Conservation (phyloP, 1,140 invertebrate species). For the Drosophila arawakana region DNA sequence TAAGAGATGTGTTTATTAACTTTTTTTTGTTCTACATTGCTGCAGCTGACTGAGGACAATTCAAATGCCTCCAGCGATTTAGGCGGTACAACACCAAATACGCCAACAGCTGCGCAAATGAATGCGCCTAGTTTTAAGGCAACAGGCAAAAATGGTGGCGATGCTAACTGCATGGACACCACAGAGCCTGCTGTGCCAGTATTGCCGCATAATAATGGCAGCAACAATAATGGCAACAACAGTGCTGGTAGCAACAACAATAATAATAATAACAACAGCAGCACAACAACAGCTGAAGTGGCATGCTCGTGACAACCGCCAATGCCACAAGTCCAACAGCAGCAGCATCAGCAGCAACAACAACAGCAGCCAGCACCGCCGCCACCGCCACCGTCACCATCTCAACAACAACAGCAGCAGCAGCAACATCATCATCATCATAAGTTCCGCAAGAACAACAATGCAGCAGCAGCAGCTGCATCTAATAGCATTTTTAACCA, state of each 20-base stretch:
- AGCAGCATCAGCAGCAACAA: constrained; percentile 37
- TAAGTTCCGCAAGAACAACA: constrained; percentile 83
- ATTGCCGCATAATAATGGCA: constrained; percentile 58
- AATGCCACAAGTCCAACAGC: constrained; percentile 52
- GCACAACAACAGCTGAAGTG: constrained; percentile 69
- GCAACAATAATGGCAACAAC: constrained; percentile 50
- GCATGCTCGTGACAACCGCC: constrained; percentile 84
- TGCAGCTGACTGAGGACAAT: constrained; percentile 74
- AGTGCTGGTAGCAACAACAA: constrained; percentile 27
- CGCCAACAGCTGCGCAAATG: constrained; percentile 74
- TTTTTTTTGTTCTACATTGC: background rate
- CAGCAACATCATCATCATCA: constrained; percentile 65
- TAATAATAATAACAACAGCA: constrained; percentile 52
- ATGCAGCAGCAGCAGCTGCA: constrained; percentile 79
- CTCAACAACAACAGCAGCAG: constrained; percentile 51
- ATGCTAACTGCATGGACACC: constrained; percentile 30
- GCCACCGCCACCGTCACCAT: constrained; percentile 48
- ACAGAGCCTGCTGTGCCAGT: constrained; percentile 38
- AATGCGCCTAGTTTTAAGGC: constrained; percentile 70
- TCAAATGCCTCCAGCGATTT: constrained; percentile 77
- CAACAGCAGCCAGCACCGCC: constrained; percentile 51
- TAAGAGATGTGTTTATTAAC: background rate
- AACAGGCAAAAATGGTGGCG: constrained; percentile 60
- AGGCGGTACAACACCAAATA: constrained; percentile 66
- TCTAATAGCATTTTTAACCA: constrained; percentile 84